Base-by-base conservation (phyloP, 2,888 invertebrate genomes). In the Margaritifera margaritifera region DNA sequence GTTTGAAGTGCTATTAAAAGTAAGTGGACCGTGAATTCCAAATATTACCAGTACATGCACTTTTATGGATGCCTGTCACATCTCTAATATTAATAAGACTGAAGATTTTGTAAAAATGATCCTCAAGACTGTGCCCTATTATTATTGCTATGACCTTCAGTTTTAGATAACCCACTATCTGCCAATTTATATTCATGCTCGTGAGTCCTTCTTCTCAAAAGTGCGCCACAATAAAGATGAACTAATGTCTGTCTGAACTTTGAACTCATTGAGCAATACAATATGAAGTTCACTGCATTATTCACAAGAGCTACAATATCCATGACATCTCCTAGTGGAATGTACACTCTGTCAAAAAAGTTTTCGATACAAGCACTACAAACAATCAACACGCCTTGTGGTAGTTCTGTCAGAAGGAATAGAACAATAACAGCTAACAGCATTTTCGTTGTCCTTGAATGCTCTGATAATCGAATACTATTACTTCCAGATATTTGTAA, bases 241-340 rank as follows among this genome's bases (percentile, higher is more conserved):
- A 87, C 78, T 72, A 91, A 91, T 5, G 91, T 91, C 64, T 89
- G 84, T 4, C 98, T 92, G 89, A 98, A 98, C 91, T 97, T 96
- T 73, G 95, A 93, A 75, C 96, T 96, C 97, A 98, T 97, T 68
- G 95, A 92, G 86, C 97, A 97, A 89, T 97, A 98, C 42, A 98
- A 91, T 72, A 97, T 94, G 87, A 98, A 98, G 90, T 97, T 98
- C 68, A 97, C 94, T 1, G 96, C 95, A 8, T 96, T 96, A 90
- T 97, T 97, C 80, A 96, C 91, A 67, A 98, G 92, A 0, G 97
- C 97, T 82, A 97, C 89, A 71, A 96, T 94, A 90, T 98, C 97
- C 95, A 97, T 95, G 66, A 96, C 89, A 86, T 97, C 96, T 8
- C 91, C 91, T 20, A 91, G 82, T 6, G 89, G 90, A 58, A 85